Evolutionary conservation across 2,888 invertebrate genomes (phyloP), one percentile per base, ranked within the genome.

Genomic region (Dinocampus coccinellae): DNA sequence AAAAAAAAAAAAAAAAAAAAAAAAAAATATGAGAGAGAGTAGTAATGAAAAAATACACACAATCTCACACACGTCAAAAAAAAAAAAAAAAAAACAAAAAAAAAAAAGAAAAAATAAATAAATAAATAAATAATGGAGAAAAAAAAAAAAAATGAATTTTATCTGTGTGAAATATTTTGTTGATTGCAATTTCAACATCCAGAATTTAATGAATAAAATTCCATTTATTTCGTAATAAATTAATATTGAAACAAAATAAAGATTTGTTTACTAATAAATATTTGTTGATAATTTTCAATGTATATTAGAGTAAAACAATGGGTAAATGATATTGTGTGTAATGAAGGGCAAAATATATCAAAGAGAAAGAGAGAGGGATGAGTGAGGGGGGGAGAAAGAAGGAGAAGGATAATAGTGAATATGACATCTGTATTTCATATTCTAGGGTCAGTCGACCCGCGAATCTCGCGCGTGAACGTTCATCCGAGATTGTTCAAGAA

Each of bases 371-470:
- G 39, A 72, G 67, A 71, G 58, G n/a, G n/a, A n/a, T n/a, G n/a
- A n/a, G n/a, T n/a, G n/a, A n/a, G n/a, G n/a, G n/a, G n/a, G n/a
- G n/a, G n/a, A n/a, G n/a, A n/a, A n/a, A n/a, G n/a, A n/a, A n/a
- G n/a, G n/a, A n/a, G n/a, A n/a, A n/a, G n/a, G 66, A 61, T 36
- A 68, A 47, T 47, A 16, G 47, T 55, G 74, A 70, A 68, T 70
- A 74, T 73, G 73, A 75, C 70, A 76, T 75, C 67, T 74, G 75
- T 73, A 76, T 76, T 76, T 79, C 72, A 78, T 77, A 74, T 75
- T 75, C 73, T 58, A 70, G 70, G 77, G 81, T 77, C 83, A 84
- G 84, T 84, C 81, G 83, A 70, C 78, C 76, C 77, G 81, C 80
- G 81, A 79, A 76, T 76, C 74, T 80, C 81, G 77, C 75, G 76